phyloP scores from a whole-genome alignment of 2,888 invertebrate species.

The Carterocephalus palaemon region DNA sequence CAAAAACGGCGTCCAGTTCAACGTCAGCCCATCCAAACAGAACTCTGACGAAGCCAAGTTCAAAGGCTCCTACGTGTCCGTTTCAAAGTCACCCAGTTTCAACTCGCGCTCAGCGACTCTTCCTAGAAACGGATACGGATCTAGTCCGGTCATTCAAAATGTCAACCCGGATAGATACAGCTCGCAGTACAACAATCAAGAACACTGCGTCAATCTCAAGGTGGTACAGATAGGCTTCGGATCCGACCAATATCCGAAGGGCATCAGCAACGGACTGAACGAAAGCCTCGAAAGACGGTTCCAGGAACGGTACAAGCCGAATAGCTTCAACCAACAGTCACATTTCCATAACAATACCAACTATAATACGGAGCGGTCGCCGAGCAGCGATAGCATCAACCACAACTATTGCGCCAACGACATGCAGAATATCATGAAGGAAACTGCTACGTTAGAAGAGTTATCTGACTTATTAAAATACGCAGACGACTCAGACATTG shows the following conservation, averaged over 20 bases:
- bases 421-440: constrained; percentile 69
- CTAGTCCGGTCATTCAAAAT: constrained; percentile 59
- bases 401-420: constrained; percentile 68
- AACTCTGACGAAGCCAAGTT: constrained; percentile 68
- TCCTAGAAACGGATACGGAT: constrained; percentile 82
- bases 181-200: constrained; percentile 74
- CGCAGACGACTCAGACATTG: constrained; percentile 85
- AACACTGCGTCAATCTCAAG: constrained; percentile 77
- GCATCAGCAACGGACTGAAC: constrained; percentile 68
- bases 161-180: constrained; percentile 74
- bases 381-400: constrained; percentile 68
- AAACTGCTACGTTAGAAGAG: constrained; percentile 83
- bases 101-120: constrained; percentile 83
- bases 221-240: constrained; percentile 81
- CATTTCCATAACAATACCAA: constrained; percentile 69
- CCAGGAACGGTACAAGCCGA: constrained; percentile 73
- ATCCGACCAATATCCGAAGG: constrained; percentile 79
- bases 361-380: constrained; percentile 62
- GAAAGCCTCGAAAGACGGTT: constrained; percentile 71
- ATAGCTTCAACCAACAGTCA: constrained; percentile 59
- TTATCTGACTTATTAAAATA: constrained; percentile 85
- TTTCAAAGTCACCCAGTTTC: constrained; percentile 71
- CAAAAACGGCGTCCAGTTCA: constrained; percentile 78
- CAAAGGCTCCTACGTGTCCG: constrained; percentile 59
- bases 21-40: constrained; percentile 67